Evolutionary conservation across 2,888 invertebrate genomes (phyloP), one percentile per base, ranked within the genome.

Genomic region (Ametastegia equiseti): DNA sequence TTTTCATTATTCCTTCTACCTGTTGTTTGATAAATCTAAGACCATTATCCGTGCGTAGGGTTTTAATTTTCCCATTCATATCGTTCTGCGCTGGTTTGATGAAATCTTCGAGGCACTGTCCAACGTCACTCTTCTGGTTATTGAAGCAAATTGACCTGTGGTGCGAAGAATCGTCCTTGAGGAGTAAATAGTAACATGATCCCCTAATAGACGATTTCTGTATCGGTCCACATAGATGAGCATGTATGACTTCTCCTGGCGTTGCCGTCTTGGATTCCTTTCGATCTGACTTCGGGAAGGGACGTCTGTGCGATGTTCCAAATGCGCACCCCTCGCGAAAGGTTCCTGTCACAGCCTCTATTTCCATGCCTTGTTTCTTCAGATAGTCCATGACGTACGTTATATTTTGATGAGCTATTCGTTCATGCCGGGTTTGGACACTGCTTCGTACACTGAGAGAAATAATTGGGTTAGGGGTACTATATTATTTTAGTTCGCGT

Each of bases 391-490:
- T 81, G 0, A 86, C 82, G 36, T 86, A 83, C 0, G 27, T 57
- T 47, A 84, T 65, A 50, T 84, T 84, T 81, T 86, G 86, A 47
- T 87, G 86, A 1, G 81, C 83, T 54, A 87, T 54, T 9, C 83
- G 45, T 54, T 84, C 84, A 82, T 87, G 86, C 87, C 86, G 87
- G 2, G 81, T 19, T 69, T 82, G 80, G 33, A 11, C n/a, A 57
- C 3, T 7, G 33, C 33, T 65, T 27, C 23, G n/a, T 19, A 45
- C 42, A n/a, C n/a, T n/a, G n/a, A n/a, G n/a, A n/a, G n/a, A n/a
- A n/a, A n/a, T n/a, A n/a, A n/a, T n/a, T n/a, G n/a, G n/a, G n/a
- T n/a, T n/a, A n/a, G n/a, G n/a, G n/a, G n/a, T n/a, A n/a, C n/a
- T n/a, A n/a, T n/a, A n/a, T n/a, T n/a, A n/a, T n/a, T n/a, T n/a